Evolutionary conservation across 1,140 invertebrate species (phyloP).

Genomic region (Pollicipes pollicipes): DNA sequence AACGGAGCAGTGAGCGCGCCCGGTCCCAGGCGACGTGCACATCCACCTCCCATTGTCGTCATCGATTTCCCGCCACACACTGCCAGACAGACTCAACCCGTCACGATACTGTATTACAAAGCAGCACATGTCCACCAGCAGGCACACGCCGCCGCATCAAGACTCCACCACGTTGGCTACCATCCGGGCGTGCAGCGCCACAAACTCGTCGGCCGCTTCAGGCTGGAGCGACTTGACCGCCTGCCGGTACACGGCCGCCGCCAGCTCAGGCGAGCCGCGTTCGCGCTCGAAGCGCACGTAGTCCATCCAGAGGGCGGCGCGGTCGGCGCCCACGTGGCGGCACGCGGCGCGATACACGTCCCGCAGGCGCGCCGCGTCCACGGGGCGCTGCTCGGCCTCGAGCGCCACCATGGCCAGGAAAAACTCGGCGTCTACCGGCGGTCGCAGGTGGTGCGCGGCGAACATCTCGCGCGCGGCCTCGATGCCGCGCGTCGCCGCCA

Average conservation of each 20-base stretch:
- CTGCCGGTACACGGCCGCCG: not conserved
- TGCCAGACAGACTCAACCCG: too few relatives aligned
- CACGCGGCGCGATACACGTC: not conserved
- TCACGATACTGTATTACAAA: too few relatives aligned
- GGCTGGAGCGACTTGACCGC: not conserved
- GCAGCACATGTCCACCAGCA: too few relatives aligned
- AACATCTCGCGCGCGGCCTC: not conserved
- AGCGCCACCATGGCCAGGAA: not conserved
- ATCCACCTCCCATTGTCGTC: too few relatives aligned
- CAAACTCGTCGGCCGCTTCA: not conserved
- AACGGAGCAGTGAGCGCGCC: too few relatives aligned
- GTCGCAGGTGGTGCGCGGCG: not conserved
- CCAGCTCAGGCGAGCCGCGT: not conserved
- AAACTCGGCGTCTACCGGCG: not conserved
- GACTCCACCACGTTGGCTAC: not conserved
- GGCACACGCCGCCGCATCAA: too few relatives aligned
- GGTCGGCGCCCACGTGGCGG: not conserved
- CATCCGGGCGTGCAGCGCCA: not conserved
- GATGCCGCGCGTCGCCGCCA: not conserved
- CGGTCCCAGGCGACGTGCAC: too few relatives aligned
- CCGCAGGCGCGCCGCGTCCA: not conserved
- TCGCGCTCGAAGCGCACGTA: not conserved
- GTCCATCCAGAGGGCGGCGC: not conserved
- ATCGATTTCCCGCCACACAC: too few relatives aligned
- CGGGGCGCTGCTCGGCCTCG: not conserved